Percentiles rank a stretch among this genome's conserved stretches.
These are phyloP conservation scores for Pyrocephalus nanus DNA, from an alignment of 2,797 vertebrate species.

Conservation along the genomic window DNA sequence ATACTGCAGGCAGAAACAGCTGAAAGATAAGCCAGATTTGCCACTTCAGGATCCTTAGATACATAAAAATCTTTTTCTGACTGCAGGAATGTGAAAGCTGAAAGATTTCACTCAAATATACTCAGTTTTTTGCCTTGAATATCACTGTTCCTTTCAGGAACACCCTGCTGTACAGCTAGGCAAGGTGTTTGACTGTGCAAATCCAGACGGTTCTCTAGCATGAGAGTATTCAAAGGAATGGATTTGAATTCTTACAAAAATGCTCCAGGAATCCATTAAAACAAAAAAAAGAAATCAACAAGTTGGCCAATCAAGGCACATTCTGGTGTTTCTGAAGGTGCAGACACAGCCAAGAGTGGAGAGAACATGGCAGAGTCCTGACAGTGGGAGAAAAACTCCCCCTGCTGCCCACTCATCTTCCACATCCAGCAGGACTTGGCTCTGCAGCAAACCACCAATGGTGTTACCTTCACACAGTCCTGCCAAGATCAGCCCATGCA, in stretches of 20 bases:
- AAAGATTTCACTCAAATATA: not conserved
- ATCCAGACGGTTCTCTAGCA: not conserved
- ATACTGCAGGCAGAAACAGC: not conserved
- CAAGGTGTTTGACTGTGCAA: not conserved
- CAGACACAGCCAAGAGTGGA: fast-evolving
- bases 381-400: not conserved
- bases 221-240: not conserved
- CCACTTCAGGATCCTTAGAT: not conserved
- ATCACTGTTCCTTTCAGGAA: not conserved
- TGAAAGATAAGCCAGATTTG: not conserved
- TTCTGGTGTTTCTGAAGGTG: not conserved
- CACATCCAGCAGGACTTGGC: not conserved
- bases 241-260: not conserved
- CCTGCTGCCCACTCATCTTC: not conserved
- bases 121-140: not conserved
- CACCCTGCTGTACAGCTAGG: not conserved
- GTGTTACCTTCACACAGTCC: not conserved
- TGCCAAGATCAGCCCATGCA: not conserved
- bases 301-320: not conserved
- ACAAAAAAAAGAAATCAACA: not conserved
- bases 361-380: not conserved
- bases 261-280: not conserved
- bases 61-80: not conserved
- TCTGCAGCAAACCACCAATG: not conserved
- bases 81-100: not conserved